These are phyloP conservation scores for Drosophila cardini DNA, from an alignment of 1,140 invertebrate genomes.

Conservation along the genomic window DNA sequence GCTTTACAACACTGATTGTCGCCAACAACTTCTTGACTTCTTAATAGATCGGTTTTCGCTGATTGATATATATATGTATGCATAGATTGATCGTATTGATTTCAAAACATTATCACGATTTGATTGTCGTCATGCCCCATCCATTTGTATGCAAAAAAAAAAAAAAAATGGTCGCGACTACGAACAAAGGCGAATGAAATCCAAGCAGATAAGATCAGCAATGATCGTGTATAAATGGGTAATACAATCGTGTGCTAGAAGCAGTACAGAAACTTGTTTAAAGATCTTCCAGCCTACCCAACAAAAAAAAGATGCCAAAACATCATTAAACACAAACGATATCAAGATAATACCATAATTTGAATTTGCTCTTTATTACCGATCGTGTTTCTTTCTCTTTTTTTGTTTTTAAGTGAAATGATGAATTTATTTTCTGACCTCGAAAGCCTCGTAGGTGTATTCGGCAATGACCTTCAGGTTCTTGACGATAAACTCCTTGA, in stretches of 20 bases:
- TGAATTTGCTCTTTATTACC: constrained; percentile 7
- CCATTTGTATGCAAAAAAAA: constrained; percentile 39
- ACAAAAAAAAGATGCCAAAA: no score
- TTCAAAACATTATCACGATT: constrained; percentile 31
- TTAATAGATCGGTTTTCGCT: background rate
- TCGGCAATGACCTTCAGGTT: constrained; percentile 56
- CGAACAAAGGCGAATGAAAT: constrained; percentile 10
- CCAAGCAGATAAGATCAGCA: constrained; percentile 20
- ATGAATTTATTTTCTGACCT: constrained; percentile 14
- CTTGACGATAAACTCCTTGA: constrained; percentile 63
- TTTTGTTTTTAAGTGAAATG: background rate
- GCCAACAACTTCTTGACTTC: background rate
- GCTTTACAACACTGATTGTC: background rate
- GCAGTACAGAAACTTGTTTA: background rate
- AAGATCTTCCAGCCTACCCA: background rate
- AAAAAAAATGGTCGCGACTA: constrained; percentile 6
- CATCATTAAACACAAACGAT: constrained; percentile 1
- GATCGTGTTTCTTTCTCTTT: background rate
- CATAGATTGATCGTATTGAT: constrained; percentile 1
- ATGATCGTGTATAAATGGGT: constrained; percentile 8
- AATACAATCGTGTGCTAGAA: background rate
- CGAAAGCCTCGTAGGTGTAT: constrained; percentile 57
- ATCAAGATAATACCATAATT: background rate
- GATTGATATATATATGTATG: background rate
- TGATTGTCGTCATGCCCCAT: background rate